Evolutionary conservation across 2,113 vertebrate species (phyloP), one percentile per base, ranked within the genome.

Genomic region (Prunella himalayana): DNA sequence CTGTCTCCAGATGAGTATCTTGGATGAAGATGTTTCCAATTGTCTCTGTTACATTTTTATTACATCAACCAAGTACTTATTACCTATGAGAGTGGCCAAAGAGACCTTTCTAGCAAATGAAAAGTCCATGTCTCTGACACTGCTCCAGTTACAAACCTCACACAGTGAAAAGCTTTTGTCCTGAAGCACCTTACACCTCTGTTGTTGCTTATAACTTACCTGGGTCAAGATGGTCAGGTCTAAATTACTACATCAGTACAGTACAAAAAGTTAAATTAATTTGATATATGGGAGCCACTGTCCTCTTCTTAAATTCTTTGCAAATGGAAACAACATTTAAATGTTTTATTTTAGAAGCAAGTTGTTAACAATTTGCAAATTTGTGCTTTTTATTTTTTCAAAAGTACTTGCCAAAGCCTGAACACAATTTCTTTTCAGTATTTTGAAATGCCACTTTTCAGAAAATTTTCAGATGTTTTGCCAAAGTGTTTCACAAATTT

Each of bases 401-500:
- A 72, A 78, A 50, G 41, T 42, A 7, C 50, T 57, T 90, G 75
- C 71, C 61, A 79, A 80, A 82, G 82, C 28, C 31, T 50, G 28
- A 88, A 35, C 41, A 42, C 7, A 53, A 24, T 82, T 94, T 87
- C 18, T 88, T 13, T 73, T 82, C 49, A 65, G 50, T 49, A 22
- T 59, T 88, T 86, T 69, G 63, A 97, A 97, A 82, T 88, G 45
- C 35, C 54, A 70, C 33, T 95, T 93, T 92, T 86, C 59, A 92
- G 59, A 73, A 70, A 90, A 80, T 28, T 65, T 65, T 85, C 24
- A 72, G 41, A 39, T 57, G 20, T 57, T 88, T 94, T 80, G 42
- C 66, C 25, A 54, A 86, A 83, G 45, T 31, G 18, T 72, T 93
- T 82, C 71, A 70, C 39, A 86, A 57, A 41, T 66, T 75, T 94